Percentiles rank a stretch among this genome's conserved stretches.
These are phyloP conservation scores for Galeopterus variegatus DNA, from an alignment of 2,113 vertebrate species.

Conservation along the genomic window DNA sequence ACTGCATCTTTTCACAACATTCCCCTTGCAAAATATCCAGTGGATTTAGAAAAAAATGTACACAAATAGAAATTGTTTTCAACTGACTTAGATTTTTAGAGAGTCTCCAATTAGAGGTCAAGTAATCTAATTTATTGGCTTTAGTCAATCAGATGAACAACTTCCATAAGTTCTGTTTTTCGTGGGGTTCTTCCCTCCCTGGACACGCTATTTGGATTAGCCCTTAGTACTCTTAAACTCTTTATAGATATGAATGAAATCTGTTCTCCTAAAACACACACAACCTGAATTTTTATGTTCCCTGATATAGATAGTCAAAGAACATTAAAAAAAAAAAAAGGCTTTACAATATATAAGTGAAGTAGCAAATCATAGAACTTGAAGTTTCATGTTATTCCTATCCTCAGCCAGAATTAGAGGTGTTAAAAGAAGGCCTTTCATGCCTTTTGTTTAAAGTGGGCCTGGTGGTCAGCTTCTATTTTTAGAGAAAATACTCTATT, in stretches of 20 bases:
- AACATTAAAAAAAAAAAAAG: slow-evolving; percentile 34
- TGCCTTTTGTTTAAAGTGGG: slow-evolving; percentile 49
- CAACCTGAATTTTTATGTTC: background rate
- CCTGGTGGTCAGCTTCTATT: slow-evolving; percentile 52
- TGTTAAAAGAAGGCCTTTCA: slow-evolving; percentile 33
- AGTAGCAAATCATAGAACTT: background rate
- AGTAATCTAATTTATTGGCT: slow-evolving; percentile 22
- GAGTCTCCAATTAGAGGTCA: slow-evolving; percentile 9
- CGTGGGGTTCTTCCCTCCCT: background rate
- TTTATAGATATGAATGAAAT: background rate
- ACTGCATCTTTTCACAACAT: background rate
- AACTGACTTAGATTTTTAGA: slow-evolving; percentile 23
- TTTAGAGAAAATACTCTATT: slow-evolving; percentile 48
- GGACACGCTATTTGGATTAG: background rate
- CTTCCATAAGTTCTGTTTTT: background rate
- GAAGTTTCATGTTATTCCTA: background rate
- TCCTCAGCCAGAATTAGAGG: background rate
- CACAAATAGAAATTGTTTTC: slow-evolving; percentile 31
- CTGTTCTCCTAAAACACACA: background rate
- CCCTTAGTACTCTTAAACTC: background rate
- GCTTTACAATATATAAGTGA: slow-evolving; percentile 19
- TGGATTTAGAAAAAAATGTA: background rate
- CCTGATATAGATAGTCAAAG: background rate
- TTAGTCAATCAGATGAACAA: background rate
- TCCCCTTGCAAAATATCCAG: background rate